Base-by-base conservation (phyloP, 2,797 vertebrate genomes). In the Oophaga sylvatica region DNA sequence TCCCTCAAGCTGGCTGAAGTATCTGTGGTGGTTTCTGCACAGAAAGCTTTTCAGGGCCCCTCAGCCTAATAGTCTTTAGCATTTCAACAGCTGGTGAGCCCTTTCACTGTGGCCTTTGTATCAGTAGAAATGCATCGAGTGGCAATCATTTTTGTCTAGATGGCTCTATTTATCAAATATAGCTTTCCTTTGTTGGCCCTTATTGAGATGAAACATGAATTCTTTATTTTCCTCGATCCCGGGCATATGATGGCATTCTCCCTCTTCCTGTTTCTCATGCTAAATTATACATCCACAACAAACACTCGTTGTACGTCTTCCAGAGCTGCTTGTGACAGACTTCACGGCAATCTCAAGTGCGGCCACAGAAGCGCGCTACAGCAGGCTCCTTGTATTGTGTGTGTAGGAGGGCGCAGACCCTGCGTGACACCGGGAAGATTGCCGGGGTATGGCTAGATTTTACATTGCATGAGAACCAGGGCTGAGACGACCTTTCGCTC, bases 71-170 rank as follows among this genome's bases (percentile, higher is more conserved):
- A 86, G 16, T 29, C 84, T 86, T 86, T 89, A 91, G 75, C 68
- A 90, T 91, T 92, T 91, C 88, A 90, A 89, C 89, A 91, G 89
- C 90, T 89, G 19, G 75, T 89, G 77, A 90, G 87, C 90, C 90
- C 92, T 91, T 91, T 91, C 90, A 85, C 80, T 85, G 78, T 90
- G 91, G 85, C 85, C 79, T 92, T 87, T 90, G 48, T 87, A 87
- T 86, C 90, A 68, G 75, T 91, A 91, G 85, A 87, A 91, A 84
- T 90, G 82, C n/a, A 10, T 81, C 83, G 41, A 89, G 59, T 85
- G 73, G 73, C 77, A 89, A 63, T 83, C 67, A 65, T 89, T 91
- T 92, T 91, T 90, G 88, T 88, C 89, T 89, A 68, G 87, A 84
- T 90, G 83, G 41, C 79, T 86, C 87, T 76, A 89, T 87, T 75